Evolutionary conservation across 2,797 vertebrate species (phyloP), one percentile per base, ranked within the genome.

Genomic region (Anabas testudineus): DNA sequence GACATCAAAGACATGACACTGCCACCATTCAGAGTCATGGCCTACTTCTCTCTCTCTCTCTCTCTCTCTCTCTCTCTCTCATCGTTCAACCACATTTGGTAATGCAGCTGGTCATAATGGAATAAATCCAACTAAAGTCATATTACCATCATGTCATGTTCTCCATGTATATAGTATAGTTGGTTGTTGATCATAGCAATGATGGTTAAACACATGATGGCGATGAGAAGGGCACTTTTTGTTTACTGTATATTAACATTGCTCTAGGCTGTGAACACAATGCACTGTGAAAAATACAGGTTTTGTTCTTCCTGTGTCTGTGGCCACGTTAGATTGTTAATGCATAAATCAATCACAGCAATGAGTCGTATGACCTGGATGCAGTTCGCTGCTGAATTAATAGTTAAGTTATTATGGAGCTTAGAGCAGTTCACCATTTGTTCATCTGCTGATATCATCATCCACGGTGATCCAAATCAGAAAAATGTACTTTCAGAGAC

Each of bases 1-100:
- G 84, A 90, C 90, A 87, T 91, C 88, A 92, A 91, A 93, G 86
- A 87, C 85, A 81, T 83, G 83, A 89, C 89, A 88, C 84, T 87
- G 84, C 83, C 88, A 89, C 85, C 87, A 88, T 92, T 92, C 86
- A 88, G 76, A 83, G 75, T 83, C 80, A 69, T 87, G 90, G 87
- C 91, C 91, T 92, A 91, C 81, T 90, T 92, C 49, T 74, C 54
- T 59, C 10, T 26, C 45, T 57, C 43, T 75, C n/a, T 70, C 5
- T 61, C 37, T 62, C 2, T 52, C 49, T 72, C 53, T 67, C 26
- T 53, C 19, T 58, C 43, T 55, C 41, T 16, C 2, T 63, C 10
- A 18, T 49, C 16, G 15, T 56, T 41, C n/a, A 67, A 49, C 36
- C 9, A 2, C 54, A 48, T 10, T 32, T 46, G 43, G n/a, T 15